Conservation (phyloP, 2,797 vertebrate species). For the Threskiornis aethiopicus region DNA sequence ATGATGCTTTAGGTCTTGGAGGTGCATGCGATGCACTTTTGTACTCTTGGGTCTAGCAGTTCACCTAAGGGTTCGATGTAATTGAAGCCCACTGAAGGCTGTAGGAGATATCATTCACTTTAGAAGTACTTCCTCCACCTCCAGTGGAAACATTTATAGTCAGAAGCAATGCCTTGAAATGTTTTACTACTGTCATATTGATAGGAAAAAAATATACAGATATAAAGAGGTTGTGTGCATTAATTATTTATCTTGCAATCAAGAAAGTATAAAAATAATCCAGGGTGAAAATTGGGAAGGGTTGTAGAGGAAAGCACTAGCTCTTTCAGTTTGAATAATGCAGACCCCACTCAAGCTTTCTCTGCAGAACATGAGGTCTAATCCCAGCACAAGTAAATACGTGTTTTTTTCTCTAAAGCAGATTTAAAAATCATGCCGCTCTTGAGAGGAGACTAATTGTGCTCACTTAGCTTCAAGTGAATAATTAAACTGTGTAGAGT, state of each 20-base stretch:
- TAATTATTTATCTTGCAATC: constrained; percentile 26
- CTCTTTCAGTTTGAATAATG: background rate
- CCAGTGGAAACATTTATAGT: background rate
- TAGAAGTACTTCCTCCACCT: background rate
- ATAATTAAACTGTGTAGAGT: constrained; percentile 13
- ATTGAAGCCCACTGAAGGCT: background rate
- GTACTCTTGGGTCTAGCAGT: background rate
- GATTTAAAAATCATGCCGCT: background rate
- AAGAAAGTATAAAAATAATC: constrained; percentile 13
- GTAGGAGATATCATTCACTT: background rate
- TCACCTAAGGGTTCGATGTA: background rate
- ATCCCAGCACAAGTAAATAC: constrained; percentile 4
- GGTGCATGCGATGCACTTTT: background rate
- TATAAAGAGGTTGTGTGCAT: background rate
- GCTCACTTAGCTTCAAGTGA: constrained; percentile 11
- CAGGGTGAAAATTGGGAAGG: background rate
- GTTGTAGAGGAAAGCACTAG: background rate
- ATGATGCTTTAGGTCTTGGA: background rate
- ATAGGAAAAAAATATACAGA: background rate
- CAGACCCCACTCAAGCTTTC: background rate
- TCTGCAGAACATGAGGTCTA: background rate
- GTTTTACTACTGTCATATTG: background rate
- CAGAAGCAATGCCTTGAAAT: background rate
- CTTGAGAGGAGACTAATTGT: constrained; percentile 16
- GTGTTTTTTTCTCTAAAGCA: background rate